Conservation (phyloP, 2,888 invertebrate species). For the Chelonus formosanus region DNA sequence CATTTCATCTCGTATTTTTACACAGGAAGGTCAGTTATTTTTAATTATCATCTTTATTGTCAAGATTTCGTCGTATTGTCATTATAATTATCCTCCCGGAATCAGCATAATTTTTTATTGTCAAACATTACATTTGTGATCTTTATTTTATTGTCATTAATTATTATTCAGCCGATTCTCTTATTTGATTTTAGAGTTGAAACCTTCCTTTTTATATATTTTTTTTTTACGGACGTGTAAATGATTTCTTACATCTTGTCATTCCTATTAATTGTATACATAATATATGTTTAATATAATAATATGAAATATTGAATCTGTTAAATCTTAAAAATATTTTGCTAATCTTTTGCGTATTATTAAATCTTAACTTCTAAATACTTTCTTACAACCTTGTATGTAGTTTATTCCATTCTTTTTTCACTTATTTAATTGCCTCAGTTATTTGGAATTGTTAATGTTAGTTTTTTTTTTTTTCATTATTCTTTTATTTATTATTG, state of each 20-base stretch:
- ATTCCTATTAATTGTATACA: conserved; percentile 35
- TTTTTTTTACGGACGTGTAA: conserved; percentile 27
- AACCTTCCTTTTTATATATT: not conserved
- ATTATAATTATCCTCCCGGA: not conserved
- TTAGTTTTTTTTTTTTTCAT: not conserved
- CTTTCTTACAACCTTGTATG: conserved; percentile 65
- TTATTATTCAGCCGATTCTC: too few species aligned
- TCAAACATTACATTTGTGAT: too few species aligned
- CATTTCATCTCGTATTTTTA: conserved; percentile 2
- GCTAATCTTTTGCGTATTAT: conserved; percentile 52
- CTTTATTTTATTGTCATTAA: conserved; percentile 16
- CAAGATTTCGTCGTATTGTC: conserved; percentile 27
- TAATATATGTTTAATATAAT: conserved; percentile 45
- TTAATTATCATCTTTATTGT: conserved; percentile 31
- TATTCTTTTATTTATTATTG: conserved; percentile 18
- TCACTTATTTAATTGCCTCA: conserved; percentile 15
- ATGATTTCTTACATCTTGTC: not conserved
- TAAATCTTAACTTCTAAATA: conserved; percentile 58
- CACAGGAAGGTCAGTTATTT: not conserved
- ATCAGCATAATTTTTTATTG: conserved; percentile 1
- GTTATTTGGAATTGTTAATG: conserved; percentile 15
- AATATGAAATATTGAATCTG: conserved; percentile 62
- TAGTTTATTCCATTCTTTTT: conserved; percentile 40
- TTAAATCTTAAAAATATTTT: conserved; percentile 62
- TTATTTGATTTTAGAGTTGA: too few species aligned